These are phyloP conservation scores for Thunnus maccoyii DNA, from an alignment of 2,113 vertebrate species.

Conservation along the genomic window DNA sequence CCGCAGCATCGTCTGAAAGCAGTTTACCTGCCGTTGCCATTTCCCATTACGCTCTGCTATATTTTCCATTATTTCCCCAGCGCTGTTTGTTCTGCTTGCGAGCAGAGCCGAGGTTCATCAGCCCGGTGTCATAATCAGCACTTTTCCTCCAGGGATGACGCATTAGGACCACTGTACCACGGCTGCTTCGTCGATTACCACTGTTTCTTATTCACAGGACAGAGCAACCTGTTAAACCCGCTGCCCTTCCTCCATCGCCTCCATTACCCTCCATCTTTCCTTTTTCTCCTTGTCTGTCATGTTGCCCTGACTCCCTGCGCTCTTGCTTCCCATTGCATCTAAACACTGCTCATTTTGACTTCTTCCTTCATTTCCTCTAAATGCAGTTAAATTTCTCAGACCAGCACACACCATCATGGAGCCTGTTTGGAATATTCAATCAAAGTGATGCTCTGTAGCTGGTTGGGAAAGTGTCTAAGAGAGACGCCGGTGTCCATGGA, in stretches of 20 bases:
- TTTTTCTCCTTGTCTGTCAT: constrained; percentile 24
- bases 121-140: constrained; percentile 71
- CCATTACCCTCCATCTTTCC: constrained; percentile 23
- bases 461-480: constrained; percentile 1
- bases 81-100: constrained; percentile 37
- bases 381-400: constrained; percentile 39
- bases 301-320: constrained; percentile 1
- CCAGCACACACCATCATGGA: constrained; percentile 7
- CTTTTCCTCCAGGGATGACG: constrained; percentile 50
- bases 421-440: constrained; percentile 36
- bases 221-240: constrained; percentile 13
- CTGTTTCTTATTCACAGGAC: constrained; percentile 59
- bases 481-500: constrained; percentile 3
- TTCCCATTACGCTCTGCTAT: constrained; percentile 46
- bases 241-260: neutral
- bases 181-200: constrained; percentile 50
- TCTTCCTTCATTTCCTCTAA: constrained; percentile 33
- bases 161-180: constrained; percentile 47
- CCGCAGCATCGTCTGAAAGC: constrained; percentile 24
- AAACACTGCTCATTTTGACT: constrained; percentile 28
- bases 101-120: constrained; percentile 45
- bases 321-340: constrained; percentile 24
- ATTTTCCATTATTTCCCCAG: constrained; percentile 55
- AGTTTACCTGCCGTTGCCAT: constrained; percentile 60
- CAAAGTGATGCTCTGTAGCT: constrained; percentile 27